These are phyloP conservation scores for Drosophila stalkeri DNA, from an alignment of 2,888 invertebrate genomes.

Conservation along the genomic window DNA sequence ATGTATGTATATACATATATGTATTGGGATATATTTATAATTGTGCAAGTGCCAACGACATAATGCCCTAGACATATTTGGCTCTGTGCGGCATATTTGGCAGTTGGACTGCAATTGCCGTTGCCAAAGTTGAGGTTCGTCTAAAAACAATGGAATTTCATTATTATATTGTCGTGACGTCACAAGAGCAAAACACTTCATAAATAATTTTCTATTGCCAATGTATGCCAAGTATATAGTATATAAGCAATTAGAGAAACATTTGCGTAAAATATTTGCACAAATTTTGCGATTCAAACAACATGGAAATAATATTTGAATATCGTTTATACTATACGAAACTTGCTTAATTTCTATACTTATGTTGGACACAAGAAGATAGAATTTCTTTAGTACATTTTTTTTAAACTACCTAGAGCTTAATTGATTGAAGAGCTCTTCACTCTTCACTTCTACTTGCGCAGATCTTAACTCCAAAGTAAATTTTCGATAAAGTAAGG, in stretches of 20 bases:
- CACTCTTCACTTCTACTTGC: neutral
- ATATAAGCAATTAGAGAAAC: constrained; percentile 1
- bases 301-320: neutral
- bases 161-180: constrained; percentile 2
- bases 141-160: constrained; percentile 35
- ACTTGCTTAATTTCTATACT: neutral
- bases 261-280: neutral
- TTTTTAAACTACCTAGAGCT: too few relatives aligned
- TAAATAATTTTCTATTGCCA: neutral
- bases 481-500: too few relatives aligned
- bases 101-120: constrained; percentile 41
- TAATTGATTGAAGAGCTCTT: too few relatives aligned
- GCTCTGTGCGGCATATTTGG: constrained; percentile 35
- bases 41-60: constrained; percentile 37
- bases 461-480: neutral
- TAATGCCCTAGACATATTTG: constrained; percentile 52
- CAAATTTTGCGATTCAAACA: neutral
- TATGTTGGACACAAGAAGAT: neutral
- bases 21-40: neutral
- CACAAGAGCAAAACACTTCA: constrained; percentile 2
- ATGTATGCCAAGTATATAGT: neutral
- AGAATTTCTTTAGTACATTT: neutral
- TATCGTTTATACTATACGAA: neutral
- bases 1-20: too few relatives aligned
- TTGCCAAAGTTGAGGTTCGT: constrained; percentile 41